Evolutionary conservation across 1,140 invertebrate species (phyloP).

Genomic region (Bathynomus jamesi): DNA sequence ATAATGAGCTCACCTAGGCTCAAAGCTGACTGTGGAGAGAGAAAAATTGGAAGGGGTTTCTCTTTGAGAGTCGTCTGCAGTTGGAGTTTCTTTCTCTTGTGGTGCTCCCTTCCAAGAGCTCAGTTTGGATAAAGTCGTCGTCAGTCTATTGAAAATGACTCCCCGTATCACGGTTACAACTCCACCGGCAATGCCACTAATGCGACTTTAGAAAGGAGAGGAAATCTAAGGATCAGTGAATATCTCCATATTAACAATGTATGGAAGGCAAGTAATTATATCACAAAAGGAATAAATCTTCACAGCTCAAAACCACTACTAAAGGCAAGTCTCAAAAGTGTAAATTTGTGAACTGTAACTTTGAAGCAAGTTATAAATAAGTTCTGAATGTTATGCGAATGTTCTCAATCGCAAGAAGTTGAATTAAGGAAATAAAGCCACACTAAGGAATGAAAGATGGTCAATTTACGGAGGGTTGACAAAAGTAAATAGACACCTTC

Average conservation of each 20-base stretch:
- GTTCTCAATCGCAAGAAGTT: too few relatives aligned
- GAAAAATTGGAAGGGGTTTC: neutral
- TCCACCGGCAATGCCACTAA: constrained; percentile 62
- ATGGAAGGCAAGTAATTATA: too few relatives aligned
- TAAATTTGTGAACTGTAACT: too few relatives aligned
- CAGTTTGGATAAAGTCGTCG: constrained; percentile 25
- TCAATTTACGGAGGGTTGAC: too few relatives aligned
- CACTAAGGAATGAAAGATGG: too few relatives aligned
- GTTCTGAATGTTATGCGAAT: too few relatives aligned
- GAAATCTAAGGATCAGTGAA: constrained; percentile 7
- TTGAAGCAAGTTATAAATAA: too few relatives aligned
- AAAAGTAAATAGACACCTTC: too few relatives aligned
- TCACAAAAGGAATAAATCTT: too few relatives aligned
- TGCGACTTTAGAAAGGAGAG: constrained; percentile 47
- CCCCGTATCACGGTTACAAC: constrained; percentile 59
- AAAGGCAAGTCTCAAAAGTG: too few relatives aligned
- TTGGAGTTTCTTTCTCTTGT: neutral
- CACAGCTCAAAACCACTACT: too few relatives aligned
- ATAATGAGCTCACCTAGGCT: neutral
- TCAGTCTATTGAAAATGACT: constrained; percentile 47
- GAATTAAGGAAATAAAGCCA: too few relatives aligned
- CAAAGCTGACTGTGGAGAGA: neutral
- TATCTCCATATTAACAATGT: neutral
- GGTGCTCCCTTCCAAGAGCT: neutral
- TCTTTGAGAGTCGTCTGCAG: neutral